Percentiles rank a stretch among this genome's conserved stretches.
Conservation (phyloP, 2,888 invertebrate genomes). For the Pteria penguin region DNA sequence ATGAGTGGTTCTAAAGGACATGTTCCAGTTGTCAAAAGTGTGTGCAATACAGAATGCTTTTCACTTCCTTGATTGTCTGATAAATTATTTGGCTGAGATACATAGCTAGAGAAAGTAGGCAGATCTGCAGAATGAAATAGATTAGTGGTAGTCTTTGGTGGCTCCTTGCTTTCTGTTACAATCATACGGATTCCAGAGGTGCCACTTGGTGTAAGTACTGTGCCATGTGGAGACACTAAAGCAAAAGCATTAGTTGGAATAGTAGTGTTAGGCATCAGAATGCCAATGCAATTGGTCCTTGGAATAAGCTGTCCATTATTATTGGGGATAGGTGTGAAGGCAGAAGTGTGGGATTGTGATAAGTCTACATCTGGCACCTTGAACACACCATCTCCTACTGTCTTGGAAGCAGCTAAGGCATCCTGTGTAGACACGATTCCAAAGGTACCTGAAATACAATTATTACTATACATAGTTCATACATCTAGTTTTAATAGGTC, state of each 20-base stretch:
- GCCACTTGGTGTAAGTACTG: neutral
- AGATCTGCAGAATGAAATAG: neutral
- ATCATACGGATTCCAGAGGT: neutral
- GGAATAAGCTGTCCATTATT: neutral
- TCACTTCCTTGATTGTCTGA: conserved; percentile 12
- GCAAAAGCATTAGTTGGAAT: neutral
- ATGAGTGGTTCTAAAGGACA: neutral
- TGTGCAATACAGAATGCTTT: conserved; percentile 46
- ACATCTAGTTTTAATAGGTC: too few species aligned
- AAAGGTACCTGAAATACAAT: too few species aligned
- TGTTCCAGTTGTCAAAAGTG: conserved; percentile 41
- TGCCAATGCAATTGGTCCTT: neutral
- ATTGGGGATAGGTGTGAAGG: neutral
- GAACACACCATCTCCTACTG: neutral
- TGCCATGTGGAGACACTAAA: neutral
- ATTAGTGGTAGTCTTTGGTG: neutral
- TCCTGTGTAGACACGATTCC: too few species aligned
- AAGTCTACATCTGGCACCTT: neutral
- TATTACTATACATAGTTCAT: too few species aligned
- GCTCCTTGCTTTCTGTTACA: neutral
- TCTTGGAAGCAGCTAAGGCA: neutral
- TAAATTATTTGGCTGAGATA: neutral
- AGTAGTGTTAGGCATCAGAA: neutral
- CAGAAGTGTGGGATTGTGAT: neutral
- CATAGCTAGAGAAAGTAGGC: neutral